A percentile compares a stretch with the other conserved stretches of the same genome.
Evolutionary conservation across 2,113 vertebrate species (phyloP).

Genomic region (Zosterops pallidus): DNA sequence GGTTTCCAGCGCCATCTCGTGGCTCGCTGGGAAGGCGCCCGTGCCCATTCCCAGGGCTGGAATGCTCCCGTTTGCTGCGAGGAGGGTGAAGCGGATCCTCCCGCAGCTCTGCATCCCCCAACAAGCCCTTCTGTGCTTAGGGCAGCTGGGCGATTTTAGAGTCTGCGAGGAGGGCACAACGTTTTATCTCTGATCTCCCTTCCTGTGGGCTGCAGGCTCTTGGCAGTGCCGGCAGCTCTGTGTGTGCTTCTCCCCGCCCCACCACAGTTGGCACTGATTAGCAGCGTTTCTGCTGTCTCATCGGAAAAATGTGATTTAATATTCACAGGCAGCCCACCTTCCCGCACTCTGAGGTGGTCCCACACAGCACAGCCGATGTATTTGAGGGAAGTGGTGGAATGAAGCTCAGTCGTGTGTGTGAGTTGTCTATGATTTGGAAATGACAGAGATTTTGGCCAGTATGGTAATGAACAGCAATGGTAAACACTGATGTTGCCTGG

Average conservation of each 20-base stretch:
- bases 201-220: background rate
- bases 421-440: background rate
- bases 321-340: background rate
- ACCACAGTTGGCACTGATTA: background rate
- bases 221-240: background rate
- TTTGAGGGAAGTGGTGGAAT: background rate
- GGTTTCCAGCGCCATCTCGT: constrained; percentile 35
- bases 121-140: background rate
- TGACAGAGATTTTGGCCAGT: background rate
- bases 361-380: background rate
- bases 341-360: constrained; percentile 10
- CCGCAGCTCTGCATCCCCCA: background rate
- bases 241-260: background rate
- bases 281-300: constrained; percentile 12
- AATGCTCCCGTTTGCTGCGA: background rate
- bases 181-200: background rate
- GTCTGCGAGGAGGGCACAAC: background rate
- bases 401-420: background rate
- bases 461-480: background rate
- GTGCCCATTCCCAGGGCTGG: background rate
- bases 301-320: constrained; percentile 12
- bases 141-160: background rate
- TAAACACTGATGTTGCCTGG: background rate
- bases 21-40: background rate
- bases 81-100: background rate